A percentile compares a stretch with the other conserved stretches of the same genome.
These are phyloP conservation scores for Trichomalopsis sarcophagae DNA, from an alignment of 1,140 invertebrate genomes.

Conservation along the genomic window DNA sequence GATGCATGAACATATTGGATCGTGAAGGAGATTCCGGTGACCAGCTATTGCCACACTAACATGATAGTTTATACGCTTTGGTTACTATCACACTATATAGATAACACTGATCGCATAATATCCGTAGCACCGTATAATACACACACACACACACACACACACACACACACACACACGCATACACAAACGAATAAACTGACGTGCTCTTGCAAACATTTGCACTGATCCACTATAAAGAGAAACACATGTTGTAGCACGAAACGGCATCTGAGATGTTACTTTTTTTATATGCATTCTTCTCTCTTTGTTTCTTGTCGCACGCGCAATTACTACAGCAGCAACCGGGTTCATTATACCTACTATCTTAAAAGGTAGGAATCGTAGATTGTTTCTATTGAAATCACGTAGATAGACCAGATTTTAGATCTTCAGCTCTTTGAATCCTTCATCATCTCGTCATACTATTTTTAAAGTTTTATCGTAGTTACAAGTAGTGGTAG, in stretches of 20 bases:
- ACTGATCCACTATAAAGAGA: slow-evolving; percentile 39
- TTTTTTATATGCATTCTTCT: slow-evolving; percentile 64
- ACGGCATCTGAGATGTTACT: slow-evolving; percentile 54
- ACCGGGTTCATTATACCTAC: slow-evolving; percentile 74
- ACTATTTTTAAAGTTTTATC: background rate
- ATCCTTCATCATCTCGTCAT: background rate
- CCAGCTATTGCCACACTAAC: background rate
- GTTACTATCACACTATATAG: background rate
- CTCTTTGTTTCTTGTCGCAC: slow-evolving; percentile 66
- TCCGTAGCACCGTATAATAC: background rate
- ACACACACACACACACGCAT: background rate
- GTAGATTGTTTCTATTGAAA: slow-evolving; percentile 49
- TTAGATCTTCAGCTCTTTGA: background rate
- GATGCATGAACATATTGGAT: background rate
- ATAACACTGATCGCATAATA: background rate
- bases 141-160: background rate
- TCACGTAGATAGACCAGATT: background rate
- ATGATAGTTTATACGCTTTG: background rate
- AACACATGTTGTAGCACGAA: slow-evolving; percentile 50
- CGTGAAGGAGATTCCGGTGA: background rate
- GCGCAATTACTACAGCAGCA: slow-evolving; percentile 62
- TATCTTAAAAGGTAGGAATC: slow-evolving; percentile 74
- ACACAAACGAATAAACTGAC: slow-evolving; percentile 35
- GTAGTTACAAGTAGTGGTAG: background rate
- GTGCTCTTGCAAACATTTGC: slow-evolving; percentile 34